phyloP scores from a whole-genome alignment of 1,140 invertebrate species.

The Heliconius himera region DNA sequence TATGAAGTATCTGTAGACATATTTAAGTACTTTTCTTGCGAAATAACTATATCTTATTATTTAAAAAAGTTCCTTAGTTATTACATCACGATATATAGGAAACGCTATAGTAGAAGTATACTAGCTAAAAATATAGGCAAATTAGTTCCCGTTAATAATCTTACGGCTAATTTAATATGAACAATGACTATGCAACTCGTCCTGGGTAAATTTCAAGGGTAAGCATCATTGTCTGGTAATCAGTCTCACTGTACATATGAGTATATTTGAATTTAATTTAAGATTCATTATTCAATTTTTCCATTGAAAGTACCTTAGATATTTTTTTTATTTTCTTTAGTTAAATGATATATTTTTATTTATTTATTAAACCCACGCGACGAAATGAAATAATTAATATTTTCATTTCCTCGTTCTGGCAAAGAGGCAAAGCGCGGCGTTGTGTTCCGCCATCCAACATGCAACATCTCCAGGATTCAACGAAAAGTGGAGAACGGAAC shows the following conservation, averaged over 20 bases:
- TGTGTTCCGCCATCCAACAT: no score
- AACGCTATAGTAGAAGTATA: neutral
- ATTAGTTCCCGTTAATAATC: constrained; percentile 68
- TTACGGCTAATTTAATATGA: constrained; percentile 68
- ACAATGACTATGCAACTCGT: constrained; percentile 53
- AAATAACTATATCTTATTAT: no score
- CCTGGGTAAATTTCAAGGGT: constrained; percentile 54
- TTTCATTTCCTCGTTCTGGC: no score
- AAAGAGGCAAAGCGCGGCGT: no score
- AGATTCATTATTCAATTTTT: neutral
- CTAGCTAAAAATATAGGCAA: constrained; percentile 34
- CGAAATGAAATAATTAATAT: no score
- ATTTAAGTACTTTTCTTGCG: no score
- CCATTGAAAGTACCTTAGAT: neutral
- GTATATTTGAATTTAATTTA: neutral
- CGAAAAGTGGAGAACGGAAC: no score
- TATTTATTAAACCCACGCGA: no score
- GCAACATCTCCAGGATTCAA: no score
- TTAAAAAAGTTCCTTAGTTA: neutral
- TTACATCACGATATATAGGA: neutral
- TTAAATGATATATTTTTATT: no score
- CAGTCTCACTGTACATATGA: neutral
- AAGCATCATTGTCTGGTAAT: constrained; percentile 43
- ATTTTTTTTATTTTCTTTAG: no score
- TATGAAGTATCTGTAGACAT: no score